Base-by-base conservation (phyloP, 2,113 vertebrate species). In the Uropsilus gracilis region DNA sequence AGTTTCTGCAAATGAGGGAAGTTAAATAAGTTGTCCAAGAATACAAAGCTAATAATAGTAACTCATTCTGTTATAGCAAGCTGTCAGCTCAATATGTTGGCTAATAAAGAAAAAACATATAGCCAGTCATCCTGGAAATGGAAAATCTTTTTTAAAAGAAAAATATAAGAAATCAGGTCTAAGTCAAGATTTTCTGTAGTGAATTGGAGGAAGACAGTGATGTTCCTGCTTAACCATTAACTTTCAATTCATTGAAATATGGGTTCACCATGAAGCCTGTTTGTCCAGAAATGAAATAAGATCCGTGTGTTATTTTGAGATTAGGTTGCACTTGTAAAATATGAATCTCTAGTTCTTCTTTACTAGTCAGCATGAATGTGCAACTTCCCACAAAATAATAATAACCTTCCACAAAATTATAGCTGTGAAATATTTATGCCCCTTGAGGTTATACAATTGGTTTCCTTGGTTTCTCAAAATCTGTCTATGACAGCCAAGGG, bases 1-100 rank as follows among this genome's bases (percentile, higher is more conserved):
- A 91, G 24, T 68, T 22, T 9, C 30, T 94, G n/a, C 75, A 86
- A 86, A 93, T 86, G 8, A 95, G 17, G 59, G 39, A 82, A 78
- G 17, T 42, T 89, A 93, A 91, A 39, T 18, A 86, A 69, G 20
- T 81, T 92, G 4, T 6, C 24, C 37, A 92, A 84, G 39, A 86
- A 57, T 34, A 34, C 11, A 64, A 8, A 91, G 8, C 32, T 85
- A 94, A 88, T 32, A 34, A 53, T 90, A 73, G 44, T 50, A 48
- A 8, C 16, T 90, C 32, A 61, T 93, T 83, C 26, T 80, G 84
- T 83, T 46, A 86, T 14, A 78, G 32, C 16, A 87, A 63, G n/a
- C 13, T 81, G 14, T 5, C 46, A 61, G 37, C 37, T 95, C 32
- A 78, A 85, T 78, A 24, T 80, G 18, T 75, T 55, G 6, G 8